phyloP scores from a whole-genome alignment of 2,888 invertebrate species.

The Bombylius discolor region DNA sequence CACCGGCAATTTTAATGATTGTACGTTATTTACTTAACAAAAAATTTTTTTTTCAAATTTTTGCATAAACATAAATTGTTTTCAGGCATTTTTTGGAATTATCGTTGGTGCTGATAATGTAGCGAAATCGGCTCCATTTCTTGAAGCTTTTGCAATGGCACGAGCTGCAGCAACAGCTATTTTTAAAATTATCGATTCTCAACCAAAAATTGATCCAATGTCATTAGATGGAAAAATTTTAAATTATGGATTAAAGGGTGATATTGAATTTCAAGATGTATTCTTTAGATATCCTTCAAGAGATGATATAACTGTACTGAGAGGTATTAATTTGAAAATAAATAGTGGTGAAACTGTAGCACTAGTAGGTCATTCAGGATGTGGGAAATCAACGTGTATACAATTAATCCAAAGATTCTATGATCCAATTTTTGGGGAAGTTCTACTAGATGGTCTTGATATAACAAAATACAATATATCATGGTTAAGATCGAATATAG shows the following conservation, averaged over 20 bases:
- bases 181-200: slow-evolving; percentile 60
- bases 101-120: slow-evolving; percentile 67
- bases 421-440: slow-evolving; percentile 46
- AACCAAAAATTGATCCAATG: slow-evolving; percentile 58
- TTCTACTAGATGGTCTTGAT: slow-evolving; percentile 49
- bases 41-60: neutral
- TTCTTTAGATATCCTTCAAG: slow-evolving; percentile 69
- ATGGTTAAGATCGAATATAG: slow-evolving; percentile 65
- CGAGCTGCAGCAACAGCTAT: slow-evolving; percentile 61
- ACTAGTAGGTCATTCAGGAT: slow-evolving; percentile 60
- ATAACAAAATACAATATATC: slow-evolving; percentile 56
- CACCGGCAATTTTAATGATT: slow-evolving; percentile 58
- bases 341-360: slow-evolving; percentile 58
- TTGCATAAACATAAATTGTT: neutral
- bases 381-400: slow-evolving; percentile 71
- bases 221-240: slow-evolving; percentile 51
- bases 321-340: slow-evolving; percentile 50
- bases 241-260: slow-evolving; percentile 44
- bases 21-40: slow-evolving; percentile 37
- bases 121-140: slow-evolving; percentile 59
- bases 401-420: slow-evolving; percentile 66
- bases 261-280: slow-evolving; percentile 56
- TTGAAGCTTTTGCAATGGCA: slow-evolving; percentile 60
- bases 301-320: slow-evolving; percentile 54
- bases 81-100: slow-evolving; percentile 53